Percentiles rank a stretch among this genome's conserved stretches.
Conservation (phyloP, 2,113 vertebrate species). For the Centropus bengalensis region DNA sequence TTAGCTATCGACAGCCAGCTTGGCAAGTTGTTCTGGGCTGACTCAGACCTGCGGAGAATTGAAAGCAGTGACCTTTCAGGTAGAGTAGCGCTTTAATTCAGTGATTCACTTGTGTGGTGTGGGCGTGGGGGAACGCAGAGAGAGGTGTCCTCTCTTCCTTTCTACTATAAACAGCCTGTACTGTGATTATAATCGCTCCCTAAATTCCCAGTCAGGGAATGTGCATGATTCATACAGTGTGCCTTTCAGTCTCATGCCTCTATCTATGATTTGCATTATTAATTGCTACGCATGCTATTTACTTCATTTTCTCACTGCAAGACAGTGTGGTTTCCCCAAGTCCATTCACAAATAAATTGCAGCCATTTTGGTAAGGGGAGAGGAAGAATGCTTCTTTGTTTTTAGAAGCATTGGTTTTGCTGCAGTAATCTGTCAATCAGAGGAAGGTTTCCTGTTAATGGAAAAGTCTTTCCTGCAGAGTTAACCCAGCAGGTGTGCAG, state of each 20-base stretch:
- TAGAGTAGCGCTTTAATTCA: constrained; percentile 68
- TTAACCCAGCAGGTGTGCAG: constrained; percentile 1
- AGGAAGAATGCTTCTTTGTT: too few relatives aligned
- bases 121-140: constrained; percentile 31
- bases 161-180: constrained; percentile 45
- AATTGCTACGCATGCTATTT: constrained; percentile 45
- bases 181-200: constrained; percentile 33
- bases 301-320: constrained; percentile 24
- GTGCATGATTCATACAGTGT: not conserved
- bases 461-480: not conserved
- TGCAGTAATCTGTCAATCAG: not conserved
- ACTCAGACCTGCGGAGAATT: constrained; percentile 93
- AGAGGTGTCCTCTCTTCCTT: constrained; percentile 28
- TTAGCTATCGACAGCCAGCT: constrained; percentile 91
- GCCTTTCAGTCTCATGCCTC: constrained; percentile 23
- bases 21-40: constrained; percentile 95
- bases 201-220: constrained; percentile 48
- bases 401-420: not conserved
- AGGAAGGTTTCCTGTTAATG: not conserved
- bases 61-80: constrained; percentile 98
- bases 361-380: not conserved
- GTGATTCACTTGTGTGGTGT: constrained; percentile 38
- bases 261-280: constrained; percentile 43
- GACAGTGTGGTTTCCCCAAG: not conserved
- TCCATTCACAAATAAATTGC: not conserved